Base-by-base conservation (phyloP, 2,888 invertebrate species). In the Petrophora chlorosata region DNA sequence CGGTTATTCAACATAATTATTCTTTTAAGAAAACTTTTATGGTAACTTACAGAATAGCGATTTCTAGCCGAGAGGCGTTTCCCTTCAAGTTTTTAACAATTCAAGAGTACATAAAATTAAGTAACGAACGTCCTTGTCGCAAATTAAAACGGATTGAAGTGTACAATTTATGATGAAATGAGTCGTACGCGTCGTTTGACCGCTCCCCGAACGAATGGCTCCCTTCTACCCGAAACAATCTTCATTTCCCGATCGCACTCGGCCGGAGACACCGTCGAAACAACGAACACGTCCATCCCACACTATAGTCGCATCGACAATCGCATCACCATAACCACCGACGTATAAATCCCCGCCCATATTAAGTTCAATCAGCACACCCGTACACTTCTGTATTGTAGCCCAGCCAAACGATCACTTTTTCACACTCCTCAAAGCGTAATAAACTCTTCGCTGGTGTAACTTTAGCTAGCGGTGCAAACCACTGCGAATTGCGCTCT, bases 101-200 rank as follows among this genome's bases (percentile, higher is more conserved):
- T 22, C 23, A 30, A 23, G 19, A 40, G 32, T 29, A 35, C 10
- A 33, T 16, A 45, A 48, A 53, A 44, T 47, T 57, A 54, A 23
- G 48, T 58, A 49, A 54, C 46, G 43, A 53, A 52, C 48, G 63
- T 54, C 60, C 56, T 63, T 59, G 65, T 68, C 63, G 66, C 65
- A 63, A 63, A 61, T 43, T 36, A 61, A 62, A 40, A 54, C 35
- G 17, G 22, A 35, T 26, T 19, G 15, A 32, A 32, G 14, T n/a
- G 4, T 17, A 32, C 14, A 25, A 19, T 12, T 13, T 4, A 33
- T 16, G 22, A 12, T 33, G 12, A 26, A 36, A 5, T n/a, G 28
- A 43, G 14, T 26, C 13, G 30, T 30, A 23, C 3, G 12, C 3
- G 22, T 17, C 5, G 8, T 19, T 13, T 13, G 32, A n/a, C 39